phyloP scores from a whole-genome alignment of 2,888 invertebrate species.

The Alviniconcha strummeri region DNA sequence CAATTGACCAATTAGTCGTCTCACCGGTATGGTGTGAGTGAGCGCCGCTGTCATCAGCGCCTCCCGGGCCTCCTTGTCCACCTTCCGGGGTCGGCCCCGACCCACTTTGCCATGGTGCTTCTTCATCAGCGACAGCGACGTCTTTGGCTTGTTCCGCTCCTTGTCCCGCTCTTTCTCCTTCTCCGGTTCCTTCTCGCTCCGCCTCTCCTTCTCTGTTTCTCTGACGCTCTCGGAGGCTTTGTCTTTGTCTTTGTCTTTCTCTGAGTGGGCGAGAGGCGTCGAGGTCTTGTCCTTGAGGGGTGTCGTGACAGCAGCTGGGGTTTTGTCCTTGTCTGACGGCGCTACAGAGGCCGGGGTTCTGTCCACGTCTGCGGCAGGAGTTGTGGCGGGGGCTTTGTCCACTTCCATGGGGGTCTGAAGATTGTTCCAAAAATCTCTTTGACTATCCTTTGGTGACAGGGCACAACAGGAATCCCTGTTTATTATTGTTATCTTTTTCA shows the following conservation, averaged over 20 bases:
- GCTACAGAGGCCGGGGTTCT: not conserved
- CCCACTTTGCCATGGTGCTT: conserved; percentile 51
- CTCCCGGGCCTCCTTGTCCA: conserved; percentile 47
- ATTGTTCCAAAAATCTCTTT: no score
- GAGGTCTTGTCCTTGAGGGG: not conserved
- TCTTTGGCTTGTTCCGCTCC: conserved; percentile 34
- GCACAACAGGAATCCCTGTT: no score
- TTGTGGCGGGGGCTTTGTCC: conserved; percentile 3
- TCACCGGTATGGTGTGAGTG: conserved; percentile 43
- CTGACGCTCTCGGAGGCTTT: conserved; percentile 9
- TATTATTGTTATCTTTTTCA: no score
- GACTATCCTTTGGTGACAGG: no score
- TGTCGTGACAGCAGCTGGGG: not conserved
- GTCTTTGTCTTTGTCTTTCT: conserved; percentile 7
- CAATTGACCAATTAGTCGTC: not conserved
- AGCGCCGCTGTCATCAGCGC: conserved; percentile 39
- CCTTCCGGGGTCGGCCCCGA: conserved; percentile 52
- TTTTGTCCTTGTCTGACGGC: not conserved
- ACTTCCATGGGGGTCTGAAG: conserved; percentile 29
- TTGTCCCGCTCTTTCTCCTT: conserved; percentile 38
- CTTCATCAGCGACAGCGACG: conserved; percentile 42
- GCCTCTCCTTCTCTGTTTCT: conserved; percentile 28
- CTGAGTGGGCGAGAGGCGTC: not conserved
- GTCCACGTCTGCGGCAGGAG: not conserved
- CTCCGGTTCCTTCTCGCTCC: conserved; percentile 38